Base-by-base conservation (phyloP, 2,888 invertebrate species). In the Chrysotoxum bicinctum region DNA sequence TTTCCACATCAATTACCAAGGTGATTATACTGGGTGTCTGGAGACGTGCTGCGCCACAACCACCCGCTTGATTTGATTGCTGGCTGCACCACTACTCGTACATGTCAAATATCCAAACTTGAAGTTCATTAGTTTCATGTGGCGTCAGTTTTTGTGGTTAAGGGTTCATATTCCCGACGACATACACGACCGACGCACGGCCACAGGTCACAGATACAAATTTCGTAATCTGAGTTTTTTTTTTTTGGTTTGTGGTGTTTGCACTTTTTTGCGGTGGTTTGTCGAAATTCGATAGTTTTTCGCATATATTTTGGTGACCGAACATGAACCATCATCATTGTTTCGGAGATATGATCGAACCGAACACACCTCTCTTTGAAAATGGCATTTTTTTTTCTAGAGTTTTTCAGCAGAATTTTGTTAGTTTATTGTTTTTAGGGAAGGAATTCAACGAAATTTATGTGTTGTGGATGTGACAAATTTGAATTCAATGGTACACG, bases 201-300 rank as follows among this genome's bases (percentile, higher is more conserved):
- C 66, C 66, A 32, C 66, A 66, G 66, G 66, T 66, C 50, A 23
- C 35, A 66, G 35, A 66, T 45, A 66, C n/a, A 21, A 66, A 50
- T 21, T 50, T 50, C 23, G 50, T 66, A 50, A 50, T 66, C 50
- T 23, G 50, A 66, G 48, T 66, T 45, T 6, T 50, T 50, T 37
- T 21, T 56, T 30, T 56, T 19, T n/a, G n/a, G n/a, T 19, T 35
- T 12, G 1, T 56, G 5, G 7, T 9, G 0, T 30, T n/a, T 26
- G n/a, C 23, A 21, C 12, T 21, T 14, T 58, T 30, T 45, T 73
- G 72, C 35, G 72, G 72, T 73, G 72, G 72, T 73, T 60, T 9
- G 45, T 60, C 60, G 72, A 62, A 73, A 73, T 73, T 50, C 50
- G 72, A 73, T 73, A 73, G 58, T 32, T 60, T 60, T 58, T 70